These are phyloP conservation scores for Eupsilia transversa DNA, from an alignment of 2,888 invertebrate species.

Conservation along the genomic window DNA sequence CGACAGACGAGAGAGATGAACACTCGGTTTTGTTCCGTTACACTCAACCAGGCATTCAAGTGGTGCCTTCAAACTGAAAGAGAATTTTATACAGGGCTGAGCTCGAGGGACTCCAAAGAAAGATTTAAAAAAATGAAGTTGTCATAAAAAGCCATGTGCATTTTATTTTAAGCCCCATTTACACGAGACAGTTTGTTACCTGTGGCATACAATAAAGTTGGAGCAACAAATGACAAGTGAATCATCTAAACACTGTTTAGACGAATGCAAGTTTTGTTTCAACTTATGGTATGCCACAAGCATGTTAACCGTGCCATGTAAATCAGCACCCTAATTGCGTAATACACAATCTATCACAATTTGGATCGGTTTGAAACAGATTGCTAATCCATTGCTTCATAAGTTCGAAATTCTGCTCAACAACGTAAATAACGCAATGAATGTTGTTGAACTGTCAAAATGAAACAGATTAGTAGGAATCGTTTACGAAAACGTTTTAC, in stretches of 20 bases:
- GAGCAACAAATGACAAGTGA: neutral
- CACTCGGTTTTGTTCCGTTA: constrained; percentile 62
- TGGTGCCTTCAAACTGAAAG: constrained; percentile 53
- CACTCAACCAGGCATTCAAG: constrained; percentile 62
- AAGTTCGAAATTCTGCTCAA: no score
- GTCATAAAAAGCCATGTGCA: no score
- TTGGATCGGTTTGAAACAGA: no score
- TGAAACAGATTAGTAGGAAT: no score
- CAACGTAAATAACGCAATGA: no score
- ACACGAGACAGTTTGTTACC: neutral
- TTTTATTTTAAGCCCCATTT: neutral
- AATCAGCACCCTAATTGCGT: no score
- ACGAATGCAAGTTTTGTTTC: neutral
- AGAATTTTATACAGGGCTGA: constrained; percentile 62
- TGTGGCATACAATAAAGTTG: neutral
- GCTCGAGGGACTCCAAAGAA: neutral
- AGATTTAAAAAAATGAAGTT: neutral
- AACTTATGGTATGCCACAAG: neutral
- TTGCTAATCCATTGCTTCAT: no score
- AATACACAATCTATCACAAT: no score
- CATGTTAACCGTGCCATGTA: neutral
- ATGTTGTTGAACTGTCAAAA: no score
- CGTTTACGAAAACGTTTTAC: no score
- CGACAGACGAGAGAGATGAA: constrained; percentile 65
- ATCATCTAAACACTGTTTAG: neutral